Conservation (phyloP, 2,888 invertebrate species). For the Mimumesa dahlbomi region DNA sequence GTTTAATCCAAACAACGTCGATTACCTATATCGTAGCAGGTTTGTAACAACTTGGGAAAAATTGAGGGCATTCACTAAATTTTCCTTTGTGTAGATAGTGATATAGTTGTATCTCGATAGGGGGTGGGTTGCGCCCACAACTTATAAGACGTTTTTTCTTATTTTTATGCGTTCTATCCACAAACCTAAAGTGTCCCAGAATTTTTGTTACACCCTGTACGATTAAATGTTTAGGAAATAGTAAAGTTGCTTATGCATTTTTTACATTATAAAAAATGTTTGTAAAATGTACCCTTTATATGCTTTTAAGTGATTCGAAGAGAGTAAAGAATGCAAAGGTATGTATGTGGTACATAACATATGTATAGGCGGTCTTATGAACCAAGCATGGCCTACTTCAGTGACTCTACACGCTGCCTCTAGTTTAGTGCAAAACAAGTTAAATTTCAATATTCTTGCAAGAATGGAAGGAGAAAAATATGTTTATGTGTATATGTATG, state of each 20-base stretch:
- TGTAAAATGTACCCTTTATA: constrained; percentile 16
- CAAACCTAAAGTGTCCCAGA: too few species aligned
- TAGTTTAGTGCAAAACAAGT: constrained; percentile 73
- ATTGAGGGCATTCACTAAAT: too few species aligned
- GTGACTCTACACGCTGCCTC: constrained; percentile 72
- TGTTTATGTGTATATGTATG: constrained; percentile 52
- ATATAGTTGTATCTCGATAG: too few species aligned
- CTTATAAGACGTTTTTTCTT: too few species aligned
- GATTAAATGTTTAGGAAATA: constrained; percentile 7
- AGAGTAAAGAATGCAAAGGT: constrained; percentile 32
- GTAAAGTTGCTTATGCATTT: constrained; percentile 15
- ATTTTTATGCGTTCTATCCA: too few species aligned
- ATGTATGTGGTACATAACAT: constrained; percentile 23
- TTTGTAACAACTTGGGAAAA: too few species aligned
- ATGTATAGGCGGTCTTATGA: constrained; percentile 31
- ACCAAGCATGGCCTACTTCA: constrained; percentile 66
- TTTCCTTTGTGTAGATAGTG: too few species aligned
- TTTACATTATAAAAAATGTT: constrained; percentile 19
- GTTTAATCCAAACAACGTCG: too few species aligned
- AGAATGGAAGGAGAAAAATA: constrained; percentile 54
- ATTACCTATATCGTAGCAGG: too few species aligned
- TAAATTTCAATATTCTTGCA: constrained; percentile 67
- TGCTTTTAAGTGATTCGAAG: constrained; percentile 24
- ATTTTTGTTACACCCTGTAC: too few species aligned
- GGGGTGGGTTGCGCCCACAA: too few species aligned